These are phyloP conservation scores for Acanthoscelides obtectus DNA, from an alignment of 2,888 invertebrate species.

Conservation along the genomic window DNA sequence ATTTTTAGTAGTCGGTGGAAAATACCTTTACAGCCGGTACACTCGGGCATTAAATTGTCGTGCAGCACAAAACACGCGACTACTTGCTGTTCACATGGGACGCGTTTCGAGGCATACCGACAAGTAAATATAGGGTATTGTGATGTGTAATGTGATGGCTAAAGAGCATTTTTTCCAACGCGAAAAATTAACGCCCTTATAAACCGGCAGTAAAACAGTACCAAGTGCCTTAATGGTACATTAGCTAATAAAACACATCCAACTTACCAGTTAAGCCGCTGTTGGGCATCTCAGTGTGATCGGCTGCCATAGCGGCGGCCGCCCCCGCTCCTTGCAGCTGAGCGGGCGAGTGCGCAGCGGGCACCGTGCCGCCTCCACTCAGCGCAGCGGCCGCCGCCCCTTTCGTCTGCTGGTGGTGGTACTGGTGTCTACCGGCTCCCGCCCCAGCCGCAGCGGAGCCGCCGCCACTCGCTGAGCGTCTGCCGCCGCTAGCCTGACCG, in stretches of 20 bases:
- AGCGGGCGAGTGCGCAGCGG: constrained; percentile 29
- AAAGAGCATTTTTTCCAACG: too few relatives aligned
- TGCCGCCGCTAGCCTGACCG: constrained; percentile 19
- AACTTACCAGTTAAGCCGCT: constrained; percentile 41
- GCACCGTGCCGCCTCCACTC: constrained; percentile 29
- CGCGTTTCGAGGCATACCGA: too few relatives aligned
- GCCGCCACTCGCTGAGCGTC: constrained; percentile 2
- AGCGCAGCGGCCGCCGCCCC: constrained; percentile 40
- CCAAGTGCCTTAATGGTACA: too few relatives aligned
- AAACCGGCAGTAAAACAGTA: too few relatives aligned
- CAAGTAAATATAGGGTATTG: too few relatives aligned
- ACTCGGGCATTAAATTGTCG: too few relatives aligned
- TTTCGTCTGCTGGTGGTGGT: constrained; percentile 46
- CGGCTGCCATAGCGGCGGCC: constrained; percentile 37
- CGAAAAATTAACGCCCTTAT: too few relatives aligned
- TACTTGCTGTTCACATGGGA: too few relatives aligned
- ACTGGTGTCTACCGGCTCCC: constrained; percentile 16
- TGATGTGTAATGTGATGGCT: too few relatives aligned
- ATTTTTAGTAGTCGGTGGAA: too few relatives aligned
- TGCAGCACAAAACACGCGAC: too few relatives aligned
- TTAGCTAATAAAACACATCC: not conserved
- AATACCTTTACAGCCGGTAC: too few relatives aligned
- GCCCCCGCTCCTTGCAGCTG: constrained; percentile 19
- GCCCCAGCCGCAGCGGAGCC: constrained; percentile 35
- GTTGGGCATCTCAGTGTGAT: constrained; percentile 43